Evolutionary conservation across 1,140 invertebrate species (phyloP).

Genomic region (Diorhabda sublineata): DNA sequence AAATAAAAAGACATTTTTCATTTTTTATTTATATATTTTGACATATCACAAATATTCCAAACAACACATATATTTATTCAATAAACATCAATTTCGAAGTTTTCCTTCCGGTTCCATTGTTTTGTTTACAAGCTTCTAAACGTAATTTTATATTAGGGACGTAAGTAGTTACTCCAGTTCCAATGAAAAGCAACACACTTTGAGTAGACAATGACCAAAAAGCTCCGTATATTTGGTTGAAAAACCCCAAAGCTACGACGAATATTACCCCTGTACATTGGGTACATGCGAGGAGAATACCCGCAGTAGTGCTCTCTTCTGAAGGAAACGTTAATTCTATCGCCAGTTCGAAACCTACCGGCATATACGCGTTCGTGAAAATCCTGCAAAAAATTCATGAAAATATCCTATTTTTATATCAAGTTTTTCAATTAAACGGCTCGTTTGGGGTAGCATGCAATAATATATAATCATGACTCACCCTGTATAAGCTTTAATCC

Average conservation of each 20-base stretch:
- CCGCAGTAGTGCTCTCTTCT: constrained; percentile 28
- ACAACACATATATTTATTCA: background rate
- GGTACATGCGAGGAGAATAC: constrained; percentile 21
- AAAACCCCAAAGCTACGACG: constrained; percentile 19
- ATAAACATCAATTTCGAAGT: constrained; percentile 9
- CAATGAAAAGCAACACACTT: constrained; percentile 16
- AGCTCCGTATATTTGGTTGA: constrained; percentile 18
- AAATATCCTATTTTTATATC: too few relatives aligned
- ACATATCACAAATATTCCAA: background rate
- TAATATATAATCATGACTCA: too few relatives aligned
- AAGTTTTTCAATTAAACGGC: too few relatives aligned
- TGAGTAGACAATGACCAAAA: constrained; percentile 24
- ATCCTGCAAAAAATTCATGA: constrained; percentile 18
- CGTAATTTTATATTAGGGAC: constrained; percentile 24
- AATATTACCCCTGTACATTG: constrained; percentile 28
- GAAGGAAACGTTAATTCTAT: constrained; percentile 32
- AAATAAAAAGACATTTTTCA: background rate
- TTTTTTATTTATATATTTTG: background rate
- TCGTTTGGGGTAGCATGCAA: too few relatives aligned
- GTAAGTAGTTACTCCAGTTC: constrained; percentile 23
- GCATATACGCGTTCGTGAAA: constrained; percentile 26
- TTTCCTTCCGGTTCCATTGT: background rate
- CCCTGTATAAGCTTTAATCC: too few relatives aligned
- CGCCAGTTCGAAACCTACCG: constrained; percentile 31
- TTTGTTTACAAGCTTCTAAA: constrained; percentile 19